These are phyloP conservation scores for Formica exsecta DNA, from an alignment of 1,140 invertebrate genomes.

Conservation along the genomic window DNA sequence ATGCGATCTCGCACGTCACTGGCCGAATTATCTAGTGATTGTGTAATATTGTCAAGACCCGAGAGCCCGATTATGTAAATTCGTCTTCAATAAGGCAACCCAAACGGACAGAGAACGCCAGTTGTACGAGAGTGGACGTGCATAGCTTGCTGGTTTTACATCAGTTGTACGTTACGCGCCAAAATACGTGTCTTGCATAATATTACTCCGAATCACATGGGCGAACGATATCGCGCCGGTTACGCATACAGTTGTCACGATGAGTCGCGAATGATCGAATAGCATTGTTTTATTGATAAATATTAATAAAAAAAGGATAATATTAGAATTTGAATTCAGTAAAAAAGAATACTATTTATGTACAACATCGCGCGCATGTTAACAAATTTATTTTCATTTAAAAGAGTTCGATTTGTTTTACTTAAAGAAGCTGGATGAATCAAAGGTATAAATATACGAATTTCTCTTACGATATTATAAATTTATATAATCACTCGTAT, in stretches of 20 bases:
- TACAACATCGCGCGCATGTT: neutral
- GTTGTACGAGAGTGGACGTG: neutral
- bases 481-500: no score
- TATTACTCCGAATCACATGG: conserved; percentile 1
- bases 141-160: neutral
- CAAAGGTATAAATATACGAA: neutral
- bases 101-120: neutral
- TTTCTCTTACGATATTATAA: neutral
- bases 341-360: neutral
- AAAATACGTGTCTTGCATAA: neutral
- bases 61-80: conserved; percentile 7
- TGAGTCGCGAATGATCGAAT: neutral
- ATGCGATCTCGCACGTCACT: neutral
- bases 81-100: neutral
- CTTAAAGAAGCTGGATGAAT: neutral
- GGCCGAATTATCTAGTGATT: neutral
- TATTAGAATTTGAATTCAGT: neutral
- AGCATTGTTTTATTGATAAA: neutral
- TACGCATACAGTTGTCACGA: neutral
- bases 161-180: neutral
- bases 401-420: neutral
- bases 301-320: neutral
- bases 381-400: neutral
- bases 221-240: neutral
- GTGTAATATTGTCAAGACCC: neutral